These are phyloP conservation scores for Rhinoraja longicauda DNA, from an alignment of 2,797 vertebrate genomes.

Conservation along the genomic window DNA sequence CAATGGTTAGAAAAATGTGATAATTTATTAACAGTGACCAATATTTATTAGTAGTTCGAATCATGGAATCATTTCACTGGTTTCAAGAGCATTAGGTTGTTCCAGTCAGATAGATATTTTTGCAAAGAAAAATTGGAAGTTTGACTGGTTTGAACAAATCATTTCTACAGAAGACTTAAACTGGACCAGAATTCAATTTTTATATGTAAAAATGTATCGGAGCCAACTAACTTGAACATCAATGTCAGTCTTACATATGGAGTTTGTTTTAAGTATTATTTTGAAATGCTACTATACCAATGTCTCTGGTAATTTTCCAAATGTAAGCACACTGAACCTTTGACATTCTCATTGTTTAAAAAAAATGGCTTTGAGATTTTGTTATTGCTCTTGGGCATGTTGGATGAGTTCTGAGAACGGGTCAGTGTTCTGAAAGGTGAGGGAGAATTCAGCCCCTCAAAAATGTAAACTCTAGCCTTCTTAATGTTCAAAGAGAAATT, in stretches of 20 bases:
- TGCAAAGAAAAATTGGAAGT: not conserved
- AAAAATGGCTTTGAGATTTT: not conserved
- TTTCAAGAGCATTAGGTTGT: slow-evolving; percentile 31
- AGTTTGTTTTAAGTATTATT: not conserved
- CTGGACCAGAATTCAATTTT: slow-evolving; percentile 23
- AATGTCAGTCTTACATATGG: not conserved
- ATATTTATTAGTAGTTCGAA: slow-evolving; percentile 24
- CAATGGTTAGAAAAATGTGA: slow-evolving; percentile 33
- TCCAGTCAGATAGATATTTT: not conserved
- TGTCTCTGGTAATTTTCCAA: not conserved
- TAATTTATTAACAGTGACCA: slow-evolving; percentile 35
- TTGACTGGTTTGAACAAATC: not conserved
- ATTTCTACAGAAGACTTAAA: not conserved
- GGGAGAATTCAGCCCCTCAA: not conserved
- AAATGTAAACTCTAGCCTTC: slow-evolving; percentile 11
- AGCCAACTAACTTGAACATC: slow-evolving; percentile 17
- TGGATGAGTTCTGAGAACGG: slow-evolving; percentile 11
- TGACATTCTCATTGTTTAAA: not conserved
- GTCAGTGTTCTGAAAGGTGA: slow-evolving; percentile 35
- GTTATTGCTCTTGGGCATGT: slow-evolving; percentile 27
- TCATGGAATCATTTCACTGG: not conserved
- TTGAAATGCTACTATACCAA: not conserved
- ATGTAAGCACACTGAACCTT: not conserved
- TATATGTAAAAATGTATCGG: not conserved
- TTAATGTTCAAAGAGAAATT: slow-evolving; percentile 13